Base-by-base conservation (phyloP, 1,140 invertebrate genomes). In the Psilanteris sp. region DNA sequence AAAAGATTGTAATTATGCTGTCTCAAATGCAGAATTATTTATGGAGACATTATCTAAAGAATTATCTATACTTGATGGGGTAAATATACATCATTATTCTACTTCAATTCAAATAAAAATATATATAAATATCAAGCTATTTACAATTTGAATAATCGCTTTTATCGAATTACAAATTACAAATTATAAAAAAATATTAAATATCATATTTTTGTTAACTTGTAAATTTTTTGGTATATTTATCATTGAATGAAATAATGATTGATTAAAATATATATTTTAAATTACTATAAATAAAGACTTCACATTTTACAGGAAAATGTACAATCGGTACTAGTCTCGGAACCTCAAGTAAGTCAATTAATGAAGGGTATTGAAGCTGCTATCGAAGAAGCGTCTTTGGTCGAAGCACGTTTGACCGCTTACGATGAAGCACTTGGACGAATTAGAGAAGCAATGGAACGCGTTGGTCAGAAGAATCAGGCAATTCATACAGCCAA, bases 381-480 rank as follows among this genome's bases (percentile, higher is more conserved):
- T 31, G 94, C 95, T 1, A 92, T 96, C 67, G 88, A 88, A 27
- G 94, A 96, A 89, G 93, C 94, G 16, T 92, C 93, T 75, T 90
- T 90, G 61, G 91, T 96, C 9, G 95, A 96, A 89, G 87, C 85
- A 11, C 91, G 93, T 55, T 83, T 96, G 29, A 91, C 93, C 79
- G 88, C 88, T 26, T 96, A 96, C 83, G 94, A 96, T 84, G 93
- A 95, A 78, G 92, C 95, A 15, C 86, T 96, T 10, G 91, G 93
- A 59, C 93, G 95, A 84, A 94, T 96, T 3, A 90, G 94, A 73
- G 94, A 95, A 84, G 94, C 93, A 7, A 95, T 96, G 90, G 92
- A 94, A 71, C 94, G 96, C 79, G 96, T 98, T 89, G 96, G 96
- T 72, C 94, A 97, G 78, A 97, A 97, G 84, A 97, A 97, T 90